Evolutionary conservation across 2,797 vertebrate genomes (phyloP).

Genomic region (Craterocephalus amniculus): DNA sequence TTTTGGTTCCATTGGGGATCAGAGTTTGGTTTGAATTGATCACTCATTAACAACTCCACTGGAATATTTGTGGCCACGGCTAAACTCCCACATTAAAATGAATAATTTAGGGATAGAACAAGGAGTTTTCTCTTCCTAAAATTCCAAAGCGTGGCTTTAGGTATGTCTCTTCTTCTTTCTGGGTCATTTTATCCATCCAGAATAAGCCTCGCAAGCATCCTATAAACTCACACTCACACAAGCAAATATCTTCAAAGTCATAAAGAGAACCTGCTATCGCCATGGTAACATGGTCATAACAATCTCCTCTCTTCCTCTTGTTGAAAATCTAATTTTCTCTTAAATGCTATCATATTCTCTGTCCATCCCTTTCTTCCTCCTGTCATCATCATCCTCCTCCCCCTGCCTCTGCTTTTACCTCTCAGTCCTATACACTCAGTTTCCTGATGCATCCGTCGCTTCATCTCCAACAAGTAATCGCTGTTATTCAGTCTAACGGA

Average conservation of each 20-base stretch:
- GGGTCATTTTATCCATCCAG: background rate
- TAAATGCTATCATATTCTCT: slow-evolving; percentile 12
- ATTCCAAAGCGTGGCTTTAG: too few relatives aligned
- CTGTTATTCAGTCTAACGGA: background rate
- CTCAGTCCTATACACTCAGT: slow-evolving; percentile 8
- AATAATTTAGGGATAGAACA: too few relatives aligned
- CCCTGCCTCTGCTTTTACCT: background rate
- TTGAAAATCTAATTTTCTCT: slow-evolving; percentile 40
- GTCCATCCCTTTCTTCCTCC: background rate
- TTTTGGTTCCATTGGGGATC: too few relatives aligned
- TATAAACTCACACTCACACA: slow-evolving; percentile 16
- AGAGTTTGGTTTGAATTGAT: too few relatives aligned
- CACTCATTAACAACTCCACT: too few relatives aligned
- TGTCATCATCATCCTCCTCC: background rate
- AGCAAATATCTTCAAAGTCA: slow-evolving; percentile 45
- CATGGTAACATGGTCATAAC: slow-evolving; percentile 66
- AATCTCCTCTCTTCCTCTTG: slow-evolving; percentile 37
- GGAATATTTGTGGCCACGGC: too few relatives aligned
- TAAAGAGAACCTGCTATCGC: slow-evolving; percentile 59
- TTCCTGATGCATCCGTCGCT: background rate
- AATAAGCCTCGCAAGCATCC: slow-evolving; percentile 3
- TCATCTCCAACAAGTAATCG: background rate
- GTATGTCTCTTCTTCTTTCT: background rate
- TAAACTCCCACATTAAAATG: too few relatives aligned
- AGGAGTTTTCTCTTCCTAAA: too few relatives aligned